Percentiles rank a stretch among this genome's conserved stretches.
Evolutionary conservation across 2,888 invertebrate genomes (phyloP).

Genomic region (Scaeva pyrastri): DNA sequence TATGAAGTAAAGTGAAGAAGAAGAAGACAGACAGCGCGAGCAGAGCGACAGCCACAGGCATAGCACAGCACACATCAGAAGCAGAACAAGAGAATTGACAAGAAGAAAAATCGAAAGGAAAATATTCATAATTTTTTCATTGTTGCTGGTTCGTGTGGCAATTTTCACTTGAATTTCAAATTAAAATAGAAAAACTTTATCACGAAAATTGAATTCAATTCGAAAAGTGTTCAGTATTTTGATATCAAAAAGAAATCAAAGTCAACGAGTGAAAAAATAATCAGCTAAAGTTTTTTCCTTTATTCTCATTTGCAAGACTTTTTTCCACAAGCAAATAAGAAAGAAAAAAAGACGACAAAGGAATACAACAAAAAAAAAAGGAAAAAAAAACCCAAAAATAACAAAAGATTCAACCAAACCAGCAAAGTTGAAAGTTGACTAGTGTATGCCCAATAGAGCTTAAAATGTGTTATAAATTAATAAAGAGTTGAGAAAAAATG

Average conservation of each 20-base stretch:
- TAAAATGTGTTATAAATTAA: conserved; percentile 33
- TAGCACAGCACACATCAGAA: too few relatives aligned
- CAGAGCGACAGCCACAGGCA: too few relatives aligned
- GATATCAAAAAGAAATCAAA: conserved; percentile 47
- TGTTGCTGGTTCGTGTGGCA: conserved; percentile 46
- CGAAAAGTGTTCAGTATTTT: conserved; percentile 49
- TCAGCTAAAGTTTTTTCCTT: conserved; percentile 42
- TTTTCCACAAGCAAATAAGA: conserved; percentile 39
- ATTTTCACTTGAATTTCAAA: conserved; percentile 28
- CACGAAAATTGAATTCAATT: conserved; percentile 29
- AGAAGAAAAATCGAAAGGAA: conserved; percentile 56
- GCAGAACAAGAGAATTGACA: conserved; percentile 36
- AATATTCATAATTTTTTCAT: conserved; percentile 57
- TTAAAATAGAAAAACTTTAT: conserved; percentile 10
- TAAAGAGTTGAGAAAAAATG: conserved; percentile 43
- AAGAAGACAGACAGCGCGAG: conserved; percentile 47
- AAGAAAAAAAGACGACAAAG: conserved; percentile 62
- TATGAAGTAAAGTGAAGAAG: conserved; percentile 57
- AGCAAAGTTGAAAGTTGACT: conserved; percentile 34
- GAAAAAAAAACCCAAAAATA: conserved; percentile 64
- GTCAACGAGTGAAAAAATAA: conserved; percentile 49
- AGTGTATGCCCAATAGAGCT: conserved; percentile 47
- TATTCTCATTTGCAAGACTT: conserved; percentile 58
- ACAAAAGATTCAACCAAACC: conserved; percentile 55
- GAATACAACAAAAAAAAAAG: conserved; percentile 55